phyloP scores from a whole-genome alignment of 2,113 vertebrate genomes.

The Trochalopteron elliotii region DNA sequence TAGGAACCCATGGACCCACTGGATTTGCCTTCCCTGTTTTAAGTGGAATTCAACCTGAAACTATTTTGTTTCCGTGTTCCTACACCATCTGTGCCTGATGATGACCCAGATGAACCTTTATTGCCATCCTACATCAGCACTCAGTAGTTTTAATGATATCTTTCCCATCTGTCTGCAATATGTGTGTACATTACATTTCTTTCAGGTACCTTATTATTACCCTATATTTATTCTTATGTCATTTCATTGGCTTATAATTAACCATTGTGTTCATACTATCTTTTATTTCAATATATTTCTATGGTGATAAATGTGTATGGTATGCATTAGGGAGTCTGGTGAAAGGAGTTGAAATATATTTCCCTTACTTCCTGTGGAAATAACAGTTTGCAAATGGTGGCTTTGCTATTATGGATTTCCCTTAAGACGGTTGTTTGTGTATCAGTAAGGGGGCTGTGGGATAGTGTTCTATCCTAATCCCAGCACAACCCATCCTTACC shows the following conservation, averaged over 20 bases:
- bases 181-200: neutral
- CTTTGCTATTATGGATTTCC: neutral
- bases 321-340: neutral
- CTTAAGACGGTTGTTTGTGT: neutral
- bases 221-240: neutral
- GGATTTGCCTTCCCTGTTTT: neutral
- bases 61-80: neutral
- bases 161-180: neutral
- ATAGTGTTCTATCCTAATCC: neutral
- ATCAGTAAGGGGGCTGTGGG: rapidly evolving
- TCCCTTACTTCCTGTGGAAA: neutral
- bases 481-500: neutral
- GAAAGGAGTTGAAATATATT: neutral
- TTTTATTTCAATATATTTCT: neutral
- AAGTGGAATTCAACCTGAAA: neutral
- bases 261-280: neutral
- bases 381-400: neutral
- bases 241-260: neutral
- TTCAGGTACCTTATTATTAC: neutral
- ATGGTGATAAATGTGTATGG: neutral
- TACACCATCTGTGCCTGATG: neutral
- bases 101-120: neutral
- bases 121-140: neutral
- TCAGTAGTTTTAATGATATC: neutral
- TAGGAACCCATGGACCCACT: neutral